Conservation (phyloP, 2,113 vertebrate genomes). For the Orcinus orca region DNA sequence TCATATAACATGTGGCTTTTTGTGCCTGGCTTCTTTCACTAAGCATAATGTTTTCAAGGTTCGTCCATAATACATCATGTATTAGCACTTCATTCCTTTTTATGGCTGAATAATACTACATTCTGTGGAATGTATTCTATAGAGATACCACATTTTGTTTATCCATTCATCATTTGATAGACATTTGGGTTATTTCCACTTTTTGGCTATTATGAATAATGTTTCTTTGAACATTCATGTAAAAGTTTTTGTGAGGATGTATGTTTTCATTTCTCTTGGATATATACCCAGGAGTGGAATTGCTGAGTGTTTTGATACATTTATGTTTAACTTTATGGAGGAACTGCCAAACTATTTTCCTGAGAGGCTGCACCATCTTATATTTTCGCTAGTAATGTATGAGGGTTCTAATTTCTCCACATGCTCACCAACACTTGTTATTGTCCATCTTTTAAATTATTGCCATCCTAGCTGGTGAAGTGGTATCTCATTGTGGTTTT, state of each 20-base stretch:
- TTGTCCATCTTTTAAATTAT: not conserved
- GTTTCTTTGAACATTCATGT: not conserved
- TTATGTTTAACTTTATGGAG: slow-evolving; percentile 27
- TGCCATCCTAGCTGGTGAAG: not conserved
- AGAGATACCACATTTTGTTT: not conserved
- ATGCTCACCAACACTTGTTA: not conserved
- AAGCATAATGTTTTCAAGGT: not conserved
- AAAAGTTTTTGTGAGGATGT: slow-evolving; percentile 8
- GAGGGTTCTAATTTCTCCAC: slow-evolving; percentile 7
- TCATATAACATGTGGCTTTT: not conserved
- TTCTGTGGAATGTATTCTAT: not conserved
- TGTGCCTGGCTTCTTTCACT: slow-evolving; percentile 24
- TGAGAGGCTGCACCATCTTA: not conserved
- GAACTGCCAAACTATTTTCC: not conserved
- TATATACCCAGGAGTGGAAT: not conserved
- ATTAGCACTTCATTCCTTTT: not conserved
- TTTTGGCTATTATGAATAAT: not conserved
- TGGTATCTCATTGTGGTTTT: not conserved
- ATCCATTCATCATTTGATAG: not conserved
- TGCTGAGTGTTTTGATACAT: not conserved
- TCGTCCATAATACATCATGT: not conserved
- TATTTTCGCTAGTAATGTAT: not conserved
- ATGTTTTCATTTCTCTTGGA: slow-evolving; percentile 20
- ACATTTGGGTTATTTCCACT: not conserved
- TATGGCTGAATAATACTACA: not conserved